Evolutionary conservation across 2,888 invertebrate species (phyloP).

Genomic region (Diarsia rubi): DNA sequence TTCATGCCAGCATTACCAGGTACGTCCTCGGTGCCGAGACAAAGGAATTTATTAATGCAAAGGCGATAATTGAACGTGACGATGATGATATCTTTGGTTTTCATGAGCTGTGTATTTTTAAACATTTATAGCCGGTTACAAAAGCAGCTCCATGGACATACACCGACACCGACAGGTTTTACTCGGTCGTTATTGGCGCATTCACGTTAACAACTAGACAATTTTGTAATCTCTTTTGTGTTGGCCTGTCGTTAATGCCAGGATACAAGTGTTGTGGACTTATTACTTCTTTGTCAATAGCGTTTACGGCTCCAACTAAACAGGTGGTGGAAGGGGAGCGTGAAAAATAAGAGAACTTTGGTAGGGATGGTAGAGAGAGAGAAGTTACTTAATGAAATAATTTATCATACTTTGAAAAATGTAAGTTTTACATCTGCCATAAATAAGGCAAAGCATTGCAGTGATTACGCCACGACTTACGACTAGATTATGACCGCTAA

Average conservation of each 20-base stretch:
- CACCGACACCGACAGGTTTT: conserved; percentile 71
- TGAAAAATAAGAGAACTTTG: conserved; percentile 54
- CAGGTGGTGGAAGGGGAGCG: conserved; percentile 73
- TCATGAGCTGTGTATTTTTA: conserved; percentile 60
- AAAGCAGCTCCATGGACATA: conserved; percentile 74
- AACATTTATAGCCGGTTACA: conserved; percentile 63
- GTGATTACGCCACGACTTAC: too few relatives aligned
- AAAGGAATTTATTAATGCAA: conserved; percentile 70
- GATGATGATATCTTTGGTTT: conserved; percentile 66
- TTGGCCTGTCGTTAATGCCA: too few relatives aligned
- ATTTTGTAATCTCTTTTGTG: conserved; percentile 68
- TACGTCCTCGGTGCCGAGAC: conserved; percentile 69
- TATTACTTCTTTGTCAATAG: conserved; percentile 67
- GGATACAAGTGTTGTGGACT: conserved; percentile 66
- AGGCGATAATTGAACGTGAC: conserved; percentile 73
- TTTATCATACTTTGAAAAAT: too few relatives aligned
- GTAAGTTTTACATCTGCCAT: too few relatives aligned
- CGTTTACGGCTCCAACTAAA: conserved; percentile 71
- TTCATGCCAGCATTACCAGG: conserved; percentile 64
- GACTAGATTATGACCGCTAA: too few relatives aligned
- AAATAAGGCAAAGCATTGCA: too few relatives aligned
- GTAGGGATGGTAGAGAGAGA: too few relatives aligned
- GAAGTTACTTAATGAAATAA: neutral
- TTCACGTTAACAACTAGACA: conserved; percentile 82
- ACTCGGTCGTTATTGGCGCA: conserved; percentile 76